Evolutionary conservation across 2,888 invertebrate species (phyloP).

Genomic region (Atethmia centrago): DNA sequence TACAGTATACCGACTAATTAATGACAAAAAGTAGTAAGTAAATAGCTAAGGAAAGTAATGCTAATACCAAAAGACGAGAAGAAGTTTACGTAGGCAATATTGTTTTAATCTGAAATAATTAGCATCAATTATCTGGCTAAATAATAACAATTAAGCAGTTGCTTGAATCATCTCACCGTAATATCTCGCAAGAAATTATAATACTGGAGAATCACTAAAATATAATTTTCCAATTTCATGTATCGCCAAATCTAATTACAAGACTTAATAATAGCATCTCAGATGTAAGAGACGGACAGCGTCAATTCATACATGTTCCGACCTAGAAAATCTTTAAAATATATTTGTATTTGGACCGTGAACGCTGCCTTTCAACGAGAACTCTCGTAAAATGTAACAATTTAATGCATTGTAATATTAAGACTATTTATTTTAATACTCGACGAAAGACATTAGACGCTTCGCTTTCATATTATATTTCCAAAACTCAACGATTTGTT

Average conservation of each 20-base stretch:
- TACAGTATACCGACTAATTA: constrained; percentile 31
- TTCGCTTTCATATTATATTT: constrained; percentile 43
- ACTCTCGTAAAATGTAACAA: constrained; percentile 46
- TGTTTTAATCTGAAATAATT: not conserved
- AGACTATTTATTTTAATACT: constrained; percentile 48
- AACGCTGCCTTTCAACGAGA: constrained; percentile 62
- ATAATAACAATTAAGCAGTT: not conserved
- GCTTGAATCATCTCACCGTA: not conserved
- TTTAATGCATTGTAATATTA: constrained; percentile 30
- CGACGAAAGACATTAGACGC: constrained; percentile 18
- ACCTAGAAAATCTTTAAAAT: constrained; percentile 61
- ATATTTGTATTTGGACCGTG: constrained; percentile 64
- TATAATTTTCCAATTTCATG: not conserved
- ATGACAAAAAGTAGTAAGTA: constrained; percentile 44
- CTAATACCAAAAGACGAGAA: constrained; percentile 27
- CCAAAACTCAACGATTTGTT: constrained; percentile 5
- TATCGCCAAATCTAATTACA: constrained; percentile 21
- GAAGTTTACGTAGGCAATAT: not conserved
- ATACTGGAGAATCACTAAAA: not conserved
- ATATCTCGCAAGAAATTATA: not conserved
- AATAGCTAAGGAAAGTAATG: constrained; percentile 33
- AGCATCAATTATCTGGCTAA: constrained; percentile 2
- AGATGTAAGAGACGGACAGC: constrained; percentile 35
- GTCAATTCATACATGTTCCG: constrained; percentile 44
- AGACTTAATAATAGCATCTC: constrained; percentile 23